Evolutionary conservation across 2,113 vertebrate species (phyloP), one percentile per base, ranked within the genome.

Genomic region (Caloenas nicobarica): DNA sequence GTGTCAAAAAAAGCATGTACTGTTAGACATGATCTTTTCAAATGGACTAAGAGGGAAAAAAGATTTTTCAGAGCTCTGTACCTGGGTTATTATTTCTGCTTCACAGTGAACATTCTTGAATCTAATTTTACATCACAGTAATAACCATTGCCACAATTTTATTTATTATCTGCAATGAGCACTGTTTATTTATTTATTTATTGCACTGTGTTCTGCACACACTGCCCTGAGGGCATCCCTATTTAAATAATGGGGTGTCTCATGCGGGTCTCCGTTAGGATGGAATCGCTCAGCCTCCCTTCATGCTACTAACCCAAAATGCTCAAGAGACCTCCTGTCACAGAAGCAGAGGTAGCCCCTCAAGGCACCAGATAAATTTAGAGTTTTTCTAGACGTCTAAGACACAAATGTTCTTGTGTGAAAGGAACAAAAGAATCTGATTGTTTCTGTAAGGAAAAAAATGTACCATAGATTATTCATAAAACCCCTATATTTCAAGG

Each of bases 311-410:
- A 78, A 89, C 61, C 78, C 91, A 80, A 92, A 97, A 93, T 86
- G 69, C 90, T 95, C 92, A 53, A 80, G 96, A 93, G 94, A 94
- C 70, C 82, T 79, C 87, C 88, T 93, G 94, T 96, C 96, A 95
- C 58, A 96, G 68, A 87, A 56, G 79, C 73, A 96, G 92, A 95
- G 81, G 84, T 74, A 83, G n/a, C 72, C 89, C 90, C 89, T 77
- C 73, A 90, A 93, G 96, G 91, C 88, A 96, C 23, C 62, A 88
- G 79, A 95, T 86, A 95, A 94, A 96, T 94, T 86, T 89, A 92
- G 85, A 84, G 70, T 68, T 94, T 95, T 94, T 89, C 85, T 74
- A 77, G 66, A 83, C 86, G 76, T 88, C 48, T 93, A 66, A 96
- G 70, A 79, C 64, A 92, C 93, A 95, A 83, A 94, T 82, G 57